Conservation (phyloP, 30 jellyfish, hydroid and myxozoan genomes). For the Rhopilema esculentum region DNA sequence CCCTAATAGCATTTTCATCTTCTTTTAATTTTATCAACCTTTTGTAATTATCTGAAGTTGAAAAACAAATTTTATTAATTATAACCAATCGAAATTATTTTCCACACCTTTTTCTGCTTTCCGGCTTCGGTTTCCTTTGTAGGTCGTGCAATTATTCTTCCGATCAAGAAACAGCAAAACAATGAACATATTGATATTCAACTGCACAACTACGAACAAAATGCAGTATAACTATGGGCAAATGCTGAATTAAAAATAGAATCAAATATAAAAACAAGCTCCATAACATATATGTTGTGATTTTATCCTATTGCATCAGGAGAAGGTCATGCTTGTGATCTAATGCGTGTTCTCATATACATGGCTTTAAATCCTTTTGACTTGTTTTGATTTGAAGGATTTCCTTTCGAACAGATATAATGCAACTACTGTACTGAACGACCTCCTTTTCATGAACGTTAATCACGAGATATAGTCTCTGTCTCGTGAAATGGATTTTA, state of each 20-base stretch:
- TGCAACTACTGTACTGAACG: too few species aligned
- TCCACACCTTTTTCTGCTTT: slow-evolving; percentile 42
- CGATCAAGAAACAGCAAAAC: not conserved
- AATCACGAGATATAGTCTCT: too few species aligned
- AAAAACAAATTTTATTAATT: slow-evolving; percentile 42
- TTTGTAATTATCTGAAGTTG: slow-evolving; percentile 35
- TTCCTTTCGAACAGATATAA: too few species aligned
- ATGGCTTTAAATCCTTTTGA: too few species aligned
- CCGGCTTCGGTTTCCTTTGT: not conserved
- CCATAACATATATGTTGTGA: too few species aligned
- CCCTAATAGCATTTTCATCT: slow-evolving; percentile 47
- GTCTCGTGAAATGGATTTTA: too few species aligned
- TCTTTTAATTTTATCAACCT: slow-evolving; percentile 10
- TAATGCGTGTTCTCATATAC: too few species aligned
- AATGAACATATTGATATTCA: not conserved
- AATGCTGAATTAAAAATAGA: not conserved
- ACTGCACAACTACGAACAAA: not conserved
- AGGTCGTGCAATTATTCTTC: not conserved
- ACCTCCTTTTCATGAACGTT: too few species aligned
- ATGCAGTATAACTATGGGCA: not conserved
- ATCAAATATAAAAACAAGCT: too few species aligned
- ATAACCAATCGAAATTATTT: slow-evolving; percentile 33
- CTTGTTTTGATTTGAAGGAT: too few species aligned
- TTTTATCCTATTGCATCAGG: too few species aligned
- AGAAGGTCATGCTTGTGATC: too few species aligned